These are phyloP conservation scores for Gila robusta DNA, from an alignment of 2,797 vertebrate genomes.

Conservation along the genomic window DNA sequence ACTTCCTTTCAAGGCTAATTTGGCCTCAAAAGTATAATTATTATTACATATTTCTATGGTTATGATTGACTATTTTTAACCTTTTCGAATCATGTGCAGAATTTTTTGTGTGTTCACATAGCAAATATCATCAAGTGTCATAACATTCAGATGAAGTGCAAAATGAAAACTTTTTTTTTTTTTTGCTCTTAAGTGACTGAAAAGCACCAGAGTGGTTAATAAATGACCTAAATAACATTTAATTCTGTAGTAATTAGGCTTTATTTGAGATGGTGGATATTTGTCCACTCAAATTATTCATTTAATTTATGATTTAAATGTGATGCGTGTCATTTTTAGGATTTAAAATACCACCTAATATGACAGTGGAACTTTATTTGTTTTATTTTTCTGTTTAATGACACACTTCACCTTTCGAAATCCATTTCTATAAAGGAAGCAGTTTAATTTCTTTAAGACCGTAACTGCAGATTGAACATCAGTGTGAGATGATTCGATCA, in stretches of 20 bases:
- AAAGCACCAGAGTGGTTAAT: background rate
- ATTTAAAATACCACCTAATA: background rate
- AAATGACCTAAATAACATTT: background rate
- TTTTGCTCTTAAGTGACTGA: background rate
- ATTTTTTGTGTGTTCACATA: background rate
- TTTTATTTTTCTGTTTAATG: background rate
- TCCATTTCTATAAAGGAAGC: background rate
- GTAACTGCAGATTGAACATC: background rate
- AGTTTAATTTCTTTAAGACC: background rate
- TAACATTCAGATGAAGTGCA: background rate
- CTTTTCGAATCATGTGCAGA: background rate
- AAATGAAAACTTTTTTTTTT: background rate
- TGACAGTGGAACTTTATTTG: background rate
- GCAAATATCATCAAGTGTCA: background rate
- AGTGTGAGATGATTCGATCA: background rate
- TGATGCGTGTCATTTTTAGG: background rate
- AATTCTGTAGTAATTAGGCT: background rate
- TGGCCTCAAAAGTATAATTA: no score
- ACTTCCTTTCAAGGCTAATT: no score
- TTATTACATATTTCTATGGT: background rate
- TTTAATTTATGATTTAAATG: background rate
- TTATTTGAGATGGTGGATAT: background rate
- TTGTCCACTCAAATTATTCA: background rate
- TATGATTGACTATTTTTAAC: background rate
- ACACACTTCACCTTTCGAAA: background rate